Evolutionary conservation across 2,113 vertebrate genomes (phyloP).

Genomic region (Rhinichthys klamathensis): DNA sequence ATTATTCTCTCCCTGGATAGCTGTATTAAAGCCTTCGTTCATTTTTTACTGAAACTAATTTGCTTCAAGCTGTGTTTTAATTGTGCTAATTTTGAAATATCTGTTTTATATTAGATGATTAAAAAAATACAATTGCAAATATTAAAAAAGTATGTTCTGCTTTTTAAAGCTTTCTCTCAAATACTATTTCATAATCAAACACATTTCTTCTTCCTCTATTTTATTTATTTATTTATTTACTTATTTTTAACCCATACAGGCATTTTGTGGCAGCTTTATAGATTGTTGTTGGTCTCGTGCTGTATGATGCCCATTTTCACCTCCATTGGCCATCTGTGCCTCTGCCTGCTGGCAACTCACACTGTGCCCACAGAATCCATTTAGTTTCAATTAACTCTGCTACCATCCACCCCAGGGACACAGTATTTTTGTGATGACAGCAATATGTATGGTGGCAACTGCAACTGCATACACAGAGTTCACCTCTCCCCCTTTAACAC

Average conservation of each 20-base stretch:
- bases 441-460: conserved; percentile 28
- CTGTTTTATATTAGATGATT: background rate
- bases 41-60: conserved; percentile 23
- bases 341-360: conserved; percentile 26
- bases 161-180: background rate
- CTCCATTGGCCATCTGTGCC: conserved; percentile 39
- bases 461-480: background rate
- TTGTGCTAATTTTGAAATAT: conserved; percentile 10
- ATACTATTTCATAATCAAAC: background rate
- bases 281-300: conserved; percentile 38
- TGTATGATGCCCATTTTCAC: conserved; percentile 41
- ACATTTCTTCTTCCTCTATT: background rate
- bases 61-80: conserved; percentile 24
- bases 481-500: background rate
- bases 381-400: conserved; percentile 43
- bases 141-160: background rate
- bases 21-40: conserved; percentile 8
- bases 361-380: conserved; percentile 42
- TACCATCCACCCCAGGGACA: conserved; percentile 27
- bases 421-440: conserved; percentile 34
- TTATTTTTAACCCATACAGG: conserved; percentile 11
- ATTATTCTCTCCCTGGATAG: background rate
- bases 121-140: background rate
- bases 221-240: background rate
- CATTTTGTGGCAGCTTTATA: conserved; percentile 45